Conservation (phyloP, 2,113 vertebrate species). For the Gila orcuttii region DNA sequence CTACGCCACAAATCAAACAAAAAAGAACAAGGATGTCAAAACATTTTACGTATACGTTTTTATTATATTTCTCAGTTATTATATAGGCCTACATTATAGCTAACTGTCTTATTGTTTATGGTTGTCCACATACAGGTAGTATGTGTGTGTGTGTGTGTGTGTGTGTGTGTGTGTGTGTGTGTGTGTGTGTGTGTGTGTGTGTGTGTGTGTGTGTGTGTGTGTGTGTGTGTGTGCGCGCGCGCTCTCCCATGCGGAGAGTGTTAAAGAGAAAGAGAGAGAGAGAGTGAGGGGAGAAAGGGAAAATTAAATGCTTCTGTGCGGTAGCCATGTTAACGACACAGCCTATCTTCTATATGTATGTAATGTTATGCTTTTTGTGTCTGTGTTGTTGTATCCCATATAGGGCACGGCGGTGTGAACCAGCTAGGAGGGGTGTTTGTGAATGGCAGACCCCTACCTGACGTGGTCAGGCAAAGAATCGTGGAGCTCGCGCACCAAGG, state of each 20-base stretch:
- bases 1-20: background rate
- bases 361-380: conserved; percentile 78
- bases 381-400: conserved; percentile 80
- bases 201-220: background rate
- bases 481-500: conserved; percentile 99
- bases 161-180: background rate
- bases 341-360: conserved; percentile 73
- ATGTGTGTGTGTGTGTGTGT: conserved; percentile 1
- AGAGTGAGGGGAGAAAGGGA: background rate
- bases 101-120: conserved; percentile 11
- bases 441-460: conserved; percentile 98
- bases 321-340: conserved; percentile 4
- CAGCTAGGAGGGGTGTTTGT: conserved; percentile 99
- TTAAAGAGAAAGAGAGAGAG: conserved; percentile 24
- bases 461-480: conserved; percentile 98
- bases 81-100: background rate
- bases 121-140: background rate
- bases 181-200: conserved; percentile 7
- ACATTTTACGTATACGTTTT: background rate
- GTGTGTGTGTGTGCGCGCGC: conserved; percentile 7
- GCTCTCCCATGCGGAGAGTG: background rate
- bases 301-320: background rate
- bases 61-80: background rate
- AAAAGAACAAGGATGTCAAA: background rate
- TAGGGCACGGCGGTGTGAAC: conserved; percentile 99